Evolutionary conservation across 2,113 vertebrate genomes (phyloP).

Genomic region (Micronycteris hirsuta): DNA sequence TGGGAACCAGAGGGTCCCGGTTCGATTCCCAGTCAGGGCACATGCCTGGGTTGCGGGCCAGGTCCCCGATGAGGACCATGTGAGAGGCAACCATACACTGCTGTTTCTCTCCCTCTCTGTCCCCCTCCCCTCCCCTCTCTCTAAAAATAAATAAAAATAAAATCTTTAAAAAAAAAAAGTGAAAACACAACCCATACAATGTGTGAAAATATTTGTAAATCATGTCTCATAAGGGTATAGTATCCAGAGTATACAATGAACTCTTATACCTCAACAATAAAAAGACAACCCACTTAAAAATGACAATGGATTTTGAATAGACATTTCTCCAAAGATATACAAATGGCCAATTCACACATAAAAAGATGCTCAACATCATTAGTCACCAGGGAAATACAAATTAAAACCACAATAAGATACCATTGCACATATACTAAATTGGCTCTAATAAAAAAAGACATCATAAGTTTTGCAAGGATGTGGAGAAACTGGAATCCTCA

Average conservation of each 20-base stretch:
- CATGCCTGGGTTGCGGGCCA: no score
- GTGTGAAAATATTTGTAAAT: background rate
- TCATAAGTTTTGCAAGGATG: background rate
- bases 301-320: background rate
- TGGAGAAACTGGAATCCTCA: background rate
- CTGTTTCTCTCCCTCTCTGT: no score
- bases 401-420: background rate
- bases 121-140: no score
- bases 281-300: background rate
- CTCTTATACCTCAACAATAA: background rate
- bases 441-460: background rate
- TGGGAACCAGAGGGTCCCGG: no score
- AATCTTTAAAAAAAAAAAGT: no score
- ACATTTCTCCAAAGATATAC: background rate
- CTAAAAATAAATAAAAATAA: no score
- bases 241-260: background rate
- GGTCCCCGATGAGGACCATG: no score
- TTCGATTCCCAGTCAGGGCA: no score
- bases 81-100: no score
- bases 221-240: background rate
- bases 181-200: background rate
- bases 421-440: background rate
- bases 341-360: background rate
- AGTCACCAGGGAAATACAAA: background rate
- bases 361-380: background rate